These are phyloP conservation scores for Anguilla obscura DNA, from an alignment of 2,797 vertebrate species.

Conservation along the genomic window DNA sequence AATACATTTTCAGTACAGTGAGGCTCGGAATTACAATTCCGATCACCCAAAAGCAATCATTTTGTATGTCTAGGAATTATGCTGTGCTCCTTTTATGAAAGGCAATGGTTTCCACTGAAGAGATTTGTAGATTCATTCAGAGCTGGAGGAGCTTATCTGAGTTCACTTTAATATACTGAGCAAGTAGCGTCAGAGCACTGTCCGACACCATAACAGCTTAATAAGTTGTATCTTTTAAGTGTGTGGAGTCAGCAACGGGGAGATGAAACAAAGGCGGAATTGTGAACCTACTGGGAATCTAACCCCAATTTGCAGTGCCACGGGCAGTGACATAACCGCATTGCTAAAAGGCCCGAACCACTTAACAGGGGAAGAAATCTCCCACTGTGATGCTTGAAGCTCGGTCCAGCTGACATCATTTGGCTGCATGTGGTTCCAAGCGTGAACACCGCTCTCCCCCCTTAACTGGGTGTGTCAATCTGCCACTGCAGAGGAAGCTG, in stretches of 20 bases:
- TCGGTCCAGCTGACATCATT: slow-evolving; percentile 7
- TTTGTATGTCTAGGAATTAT: not conserved
- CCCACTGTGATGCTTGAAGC: not conserved
- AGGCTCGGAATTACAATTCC: slow-evolving; percentile 26
- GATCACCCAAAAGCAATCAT: slow-evolving; percentile 24
- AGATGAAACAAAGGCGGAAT: slow-evolving; percentile 7
- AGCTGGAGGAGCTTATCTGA: not conserved
- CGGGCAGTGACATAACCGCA: not conserved
- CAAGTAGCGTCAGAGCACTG: not conserved
- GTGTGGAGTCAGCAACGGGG: not conserved
- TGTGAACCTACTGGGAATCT: not conserved
- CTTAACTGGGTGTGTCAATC: not conserved
- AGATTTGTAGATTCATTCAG: not conserved
- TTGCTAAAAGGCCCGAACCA: slow-evolving; percentile 1
- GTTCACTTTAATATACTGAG: not conserved
- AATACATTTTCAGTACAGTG: slow-evolving; percentile 1
- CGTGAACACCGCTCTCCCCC: not conserved
- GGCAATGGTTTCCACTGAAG: not conserved
- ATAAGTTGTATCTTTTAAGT: slow-evolving; percentile 1
- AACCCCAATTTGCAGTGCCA: not conserved
- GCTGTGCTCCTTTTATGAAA: not conserved
- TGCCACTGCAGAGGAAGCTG: not conserved
- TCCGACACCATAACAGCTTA: not conserved
- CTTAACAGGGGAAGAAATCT: slow-evolving; percentile 4
- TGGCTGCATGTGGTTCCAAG: not conserved